Conservation (phyloP, 2,113 vertebrate genomes). For the Arvicanthis niloticus region DNA sequence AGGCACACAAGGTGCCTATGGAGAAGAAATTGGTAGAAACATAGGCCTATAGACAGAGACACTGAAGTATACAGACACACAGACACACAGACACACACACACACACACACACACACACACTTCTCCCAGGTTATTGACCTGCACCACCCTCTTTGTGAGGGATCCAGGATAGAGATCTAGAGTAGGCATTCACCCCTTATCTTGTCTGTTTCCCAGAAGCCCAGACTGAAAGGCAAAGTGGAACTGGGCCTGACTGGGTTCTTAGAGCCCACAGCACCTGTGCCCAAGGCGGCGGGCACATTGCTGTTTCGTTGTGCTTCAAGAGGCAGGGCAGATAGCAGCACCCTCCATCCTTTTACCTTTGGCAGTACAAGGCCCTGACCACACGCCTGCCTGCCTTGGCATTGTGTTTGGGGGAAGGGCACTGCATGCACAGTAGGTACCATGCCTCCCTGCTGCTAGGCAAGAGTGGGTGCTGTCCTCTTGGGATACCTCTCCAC, state of each 20-base stretch:
- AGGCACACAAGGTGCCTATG: not conserved
- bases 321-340: not conserved
- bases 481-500: not conserved
- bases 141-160: not conserved
- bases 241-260: not conserved
- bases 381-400: not conserved
- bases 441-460: slow-evolving; percentile 25
- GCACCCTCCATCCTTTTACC: not conserved
- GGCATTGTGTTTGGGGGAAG: not conserved
- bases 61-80: not conserved
- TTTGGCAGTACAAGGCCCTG: not conserved
- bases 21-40: not conserved
- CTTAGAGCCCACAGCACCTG: not conserved
- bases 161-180: not conserved
- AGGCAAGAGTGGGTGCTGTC: slow-evolving; percentile 23
- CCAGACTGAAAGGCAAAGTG: not conserved
- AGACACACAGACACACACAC: not conserved
- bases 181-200: not conserved
- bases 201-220: not conserved
- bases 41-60: not conserved
- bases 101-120: not conserved
- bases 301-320: not conserved
- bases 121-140: not conserved
- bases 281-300: not conserved
- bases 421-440: not conserved